These are phyloP conservation scores for Rhopilema esculentum DNA, from an alignment of 30 jellyfish, hydroid and myxozoan genomes.

Conservation along the genomic window DNA sequence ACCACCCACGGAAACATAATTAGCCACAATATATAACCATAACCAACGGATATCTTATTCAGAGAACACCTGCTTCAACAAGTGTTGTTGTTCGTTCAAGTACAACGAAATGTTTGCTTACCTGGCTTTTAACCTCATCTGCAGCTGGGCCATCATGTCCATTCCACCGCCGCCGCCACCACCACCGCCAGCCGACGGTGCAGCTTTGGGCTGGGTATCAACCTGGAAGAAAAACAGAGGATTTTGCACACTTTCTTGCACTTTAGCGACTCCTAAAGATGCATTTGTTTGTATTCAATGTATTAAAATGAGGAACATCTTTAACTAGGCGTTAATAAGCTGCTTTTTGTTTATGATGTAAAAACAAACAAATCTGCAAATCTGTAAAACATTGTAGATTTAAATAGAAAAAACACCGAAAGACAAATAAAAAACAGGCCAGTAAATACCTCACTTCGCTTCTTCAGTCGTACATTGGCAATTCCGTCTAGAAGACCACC, in stretches of 20 bases:
- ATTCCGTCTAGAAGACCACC: constrained; percentile 89
- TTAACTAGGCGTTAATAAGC: too few species aligned
- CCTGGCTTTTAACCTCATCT: constrained; percentile 69
- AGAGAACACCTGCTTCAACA: too few species aligned
- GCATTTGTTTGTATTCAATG: too few species aligned
- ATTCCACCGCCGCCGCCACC: constrained; percentile 75
- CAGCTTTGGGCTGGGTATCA: constrained; percentile 53
- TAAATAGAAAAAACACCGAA: too few species aligned
- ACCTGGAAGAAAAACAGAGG: constrained; percentile 10
- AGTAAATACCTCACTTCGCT: constrained; percentile 65
- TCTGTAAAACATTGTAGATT: too few species aligned
- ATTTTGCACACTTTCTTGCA: neutral
- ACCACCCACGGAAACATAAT: too few species aligned
- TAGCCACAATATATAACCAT: too few species aligned
- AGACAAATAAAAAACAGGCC: too few species aligned
- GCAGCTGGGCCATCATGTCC: constrained; percentile 88
- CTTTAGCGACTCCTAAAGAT: neutral
- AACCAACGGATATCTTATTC: too few species aligned
- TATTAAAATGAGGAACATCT: neutral
- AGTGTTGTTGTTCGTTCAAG: neutral
- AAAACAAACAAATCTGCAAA: too few species aligned
- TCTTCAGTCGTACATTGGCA: constrained; percentile 72
- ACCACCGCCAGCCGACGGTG: constrained; percentile 37
- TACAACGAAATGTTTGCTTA: neutral
- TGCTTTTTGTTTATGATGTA: too few species aligned